phyloP scores from a whole-genome alignment of 2,888 invertebrate species.

The Lingula anatina region DNA sequence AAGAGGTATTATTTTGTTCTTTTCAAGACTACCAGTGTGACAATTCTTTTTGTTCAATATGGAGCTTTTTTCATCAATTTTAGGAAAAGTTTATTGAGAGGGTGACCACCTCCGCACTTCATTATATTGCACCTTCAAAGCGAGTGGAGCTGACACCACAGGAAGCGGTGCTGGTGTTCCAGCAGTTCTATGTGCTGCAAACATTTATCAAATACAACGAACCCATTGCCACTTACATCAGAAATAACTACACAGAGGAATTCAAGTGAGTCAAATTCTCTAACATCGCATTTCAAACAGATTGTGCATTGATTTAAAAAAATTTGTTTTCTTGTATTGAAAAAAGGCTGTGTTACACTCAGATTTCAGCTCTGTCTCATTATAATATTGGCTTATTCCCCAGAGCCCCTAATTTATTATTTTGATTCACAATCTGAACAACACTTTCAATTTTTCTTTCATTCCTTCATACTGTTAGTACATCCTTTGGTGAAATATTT shows the following conservation, averaged over 20 bases:
- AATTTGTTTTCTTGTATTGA: neutral
- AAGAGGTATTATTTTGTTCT: too few species aligned
- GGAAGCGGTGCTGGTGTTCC: constrained; percentile 38
- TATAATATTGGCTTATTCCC: too few species aligned
- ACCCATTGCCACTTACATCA: constrained; percentile 23
- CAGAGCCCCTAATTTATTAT: too few species aligned
- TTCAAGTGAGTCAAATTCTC: constrained; percentile 33
- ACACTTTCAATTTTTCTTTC: constrained; percentile 1
- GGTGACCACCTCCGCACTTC: constrained; percentile 30
- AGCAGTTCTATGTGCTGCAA: constrained; percentile 37
- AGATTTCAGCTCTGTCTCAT: too few species aligned
- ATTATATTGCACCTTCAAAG: constrained; percentile 26
- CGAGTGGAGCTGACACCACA: constrained; percentile 28
- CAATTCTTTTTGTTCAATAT: too few species aligned
- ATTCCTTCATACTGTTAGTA: too few species aligned
- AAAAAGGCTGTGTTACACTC: too few species aligned
- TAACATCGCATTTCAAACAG: neutral
- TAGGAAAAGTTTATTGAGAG: constrained; percentile 43
- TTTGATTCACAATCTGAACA: too few species aligned
- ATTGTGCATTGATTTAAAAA: neutral
- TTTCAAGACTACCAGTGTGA: too few species aligned
- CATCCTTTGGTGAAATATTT: too few species aligned
- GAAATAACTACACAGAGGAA: constrained; percentile 40
- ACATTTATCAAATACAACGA: constrained; percentile 37
- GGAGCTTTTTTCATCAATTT: too few species aligned